These are phyloP conservation scores for Amia ocellicauda DNA, from an alignment of 2,113 vertebrate species.

Conservation along the genomic window DNA sequence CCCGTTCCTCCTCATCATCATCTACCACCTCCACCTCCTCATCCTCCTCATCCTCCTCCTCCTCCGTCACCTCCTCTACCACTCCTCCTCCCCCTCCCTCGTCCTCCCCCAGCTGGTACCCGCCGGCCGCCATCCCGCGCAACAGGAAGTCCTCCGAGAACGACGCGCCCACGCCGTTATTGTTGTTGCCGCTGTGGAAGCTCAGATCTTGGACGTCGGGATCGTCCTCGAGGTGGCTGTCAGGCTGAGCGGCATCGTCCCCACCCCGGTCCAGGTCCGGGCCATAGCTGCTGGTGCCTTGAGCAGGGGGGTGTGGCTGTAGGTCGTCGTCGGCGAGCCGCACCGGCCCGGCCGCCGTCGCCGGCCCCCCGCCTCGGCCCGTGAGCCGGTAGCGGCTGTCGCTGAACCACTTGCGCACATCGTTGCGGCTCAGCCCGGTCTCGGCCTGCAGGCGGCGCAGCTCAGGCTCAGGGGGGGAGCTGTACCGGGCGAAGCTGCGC, in stretches of 20 bases:
- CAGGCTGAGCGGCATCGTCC: slow-evolving; percentile 24
- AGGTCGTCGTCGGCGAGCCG: slow-evolving; percentile 37
- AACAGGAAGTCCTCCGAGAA: slow-evolving; percentile 69
- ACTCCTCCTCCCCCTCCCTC: slow-evolving; percentile 22
- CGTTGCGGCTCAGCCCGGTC: slow-evolving; percentile 71
- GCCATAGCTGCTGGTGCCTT: slow-evolving; percentile 49
- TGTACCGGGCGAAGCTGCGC: slow-evolving; percentile 63
- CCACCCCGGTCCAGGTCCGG: slow-evolving; percentile 46
- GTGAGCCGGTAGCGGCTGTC: slow-evolving; percentile 72
- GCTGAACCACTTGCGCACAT: slow-evolving; percentile 74
- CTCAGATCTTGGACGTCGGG: slow-evolving; percentile 38
- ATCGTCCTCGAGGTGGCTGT: slow-evolving; percentile 3
- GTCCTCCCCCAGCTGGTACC: slow-evolving; percentile 42
- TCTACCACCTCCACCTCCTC: slow-evolving; percentile 51
- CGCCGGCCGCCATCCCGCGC: slow-evolving; percentile 57
- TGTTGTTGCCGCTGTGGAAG: slow-evolving; percentile 44
- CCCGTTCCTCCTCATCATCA: slow-evolving; percentile 42
- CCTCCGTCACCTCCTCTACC: slow-evolving; percentile 40
- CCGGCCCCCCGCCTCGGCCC: slow-evolving; percentile 56
- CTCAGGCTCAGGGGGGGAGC: slow-evolving; percentile 70
- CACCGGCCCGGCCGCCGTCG: slow-evolving; percentile 45
- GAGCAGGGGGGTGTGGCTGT: background rate
- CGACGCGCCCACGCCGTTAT: slow-evolving; percentile 48
- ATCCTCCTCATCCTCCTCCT: slow-evolving; percentile 24
- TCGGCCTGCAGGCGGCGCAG: slow-evolving; percentile 69